Conservation (phyloP, 2,888 invertebrate genomes). For the Ectropis crepuscularia region DNA sequence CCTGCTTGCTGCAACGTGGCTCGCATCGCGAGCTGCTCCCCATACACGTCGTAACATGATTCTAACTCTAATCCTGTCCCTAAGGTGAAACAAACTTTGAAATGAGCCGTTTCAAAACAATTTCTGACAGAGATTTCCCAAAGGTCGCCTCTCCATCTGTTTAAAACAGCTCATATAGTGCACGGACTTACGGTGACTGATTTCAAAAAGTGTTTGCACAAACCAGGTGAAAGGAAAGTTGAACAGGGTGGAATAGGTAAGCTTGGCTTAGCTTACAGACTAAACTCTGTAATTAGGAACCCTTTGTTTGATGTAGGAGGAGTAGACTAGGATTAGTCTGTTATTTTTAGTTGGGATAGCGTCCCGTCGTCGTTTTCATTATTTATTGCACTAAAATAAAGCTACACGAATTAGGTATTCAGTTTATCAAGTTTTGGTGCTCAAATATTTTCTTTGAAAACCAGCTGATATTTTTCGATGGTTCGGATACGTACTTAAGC, state of each 20-base stretch:
- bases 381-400: too few relatives aligned
- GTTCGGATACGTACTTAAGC: too few relatives aligned
- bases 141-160: slow-evolving; percentile 47
- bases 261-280: slow-evolving; percentile 15
- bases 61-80: slow-evolving; percentile 44
- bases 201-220: slow-evolving; percentile 42
- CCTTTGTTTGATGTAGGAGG: slow-evolving; percentile 7
- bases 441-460: too few relatives aligned
- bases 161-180: slow-evolving; percentile 49
- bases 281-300: slow-evolving; percentile 19
- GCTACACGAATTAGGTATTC: too few relatives aligned
- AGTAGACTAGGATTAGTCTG: slow-evolving; percentile 1
- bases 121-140: slow-evolving; percentile 77
- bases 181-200: slow-evolving; percentile 43
- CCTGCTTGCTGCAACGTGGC: background rate
- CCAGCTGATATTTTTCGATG: too few relatives aligned
- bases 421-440: too few relatives aligned
- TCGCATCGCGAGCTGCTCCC: slow-evolving; percentile 14
- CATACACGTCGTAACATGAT: slow-evolving; percentile 40
- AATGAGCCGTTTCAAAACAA: slow-evolving; percentile 77
- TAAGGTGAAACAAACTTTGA: slow-evolving; percentile 60
- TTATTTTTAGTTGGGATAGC: slow-evolving; percentile 6
- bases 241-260: slow-evolving; percentile 14
- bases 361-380: background rate
- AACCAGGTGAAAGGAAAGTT: slow-evolving; percentile 25